Conservation (phyloP, 1,140 invertebrate species). For the Limonius californicus region DNA sequence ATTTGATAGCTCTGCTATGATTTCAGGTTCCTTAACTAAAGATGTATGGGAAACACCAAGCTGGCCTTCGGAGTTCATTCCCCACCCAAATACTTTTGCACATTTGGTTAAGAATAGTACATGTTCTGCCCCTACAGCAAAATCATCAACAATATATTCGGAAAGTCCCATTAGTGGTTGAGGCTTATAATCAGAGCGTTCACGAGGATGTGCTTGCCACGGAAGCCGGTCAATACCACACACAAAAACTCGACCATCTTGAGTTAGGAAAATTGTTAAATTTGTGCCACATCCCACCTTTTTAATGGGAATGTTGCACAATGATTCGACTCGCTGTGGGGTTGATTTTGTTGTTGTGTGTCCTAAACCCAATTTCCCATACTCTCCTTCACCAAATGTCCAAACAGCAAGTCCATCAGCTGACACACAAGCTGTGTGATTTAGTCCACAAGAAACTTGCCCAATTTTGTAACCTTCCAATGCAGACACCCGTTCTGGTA, state of each 20-base stretch:
- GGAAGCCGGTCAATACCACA: slow-evolving; percentile 62
- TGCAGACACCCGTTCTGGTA: slow-evolving; percentile 56
- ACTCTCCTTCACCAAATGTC: slow-evolving; percentile 67
- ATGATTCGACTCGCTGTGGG: slow-evolving; percentile 55
- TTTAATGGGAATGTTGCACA: slow-evolving; percentile 55
- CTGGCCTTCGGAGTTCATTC: slow-evolving; percentile 62
- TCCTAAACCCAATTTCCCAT: slow-evolving; percentile 62
- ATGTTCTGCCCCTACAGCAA: slow-evolving; percentile 63
- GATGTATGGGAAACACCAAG: slow-evolving; percentile 58
- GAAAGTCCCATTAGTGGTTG: slow-evolving; percentile 49
- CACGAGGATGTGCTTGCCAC: slow-evolving; percentile 53
- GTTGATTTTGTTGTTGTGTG: slow-evolving; percentile 54
- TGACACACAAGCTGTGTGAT: slow-evolving; percentile 62
- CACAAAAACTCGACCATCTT: slow-evolving; percentile 57
- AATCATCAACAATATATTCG: slow-evolving; percentile 55
- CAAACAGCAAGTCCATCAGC: slow-evolving; percentile 58
- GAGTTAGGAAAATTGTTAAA: slow-evolving; percentile 62
- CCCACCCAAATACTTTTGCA: slow-evolving; percentile 65
- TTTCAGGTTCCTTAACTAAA: slow-evolving; percentile 54
- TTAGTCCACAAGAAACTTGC: slow-evolving; percentile 57
- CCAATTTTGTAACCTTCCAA: slow-evolving; percentile 48
- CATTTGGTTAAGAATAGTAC: slow-evolving; percentile 55
- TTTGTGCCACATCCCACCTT: slow-evolving; percentile 63
- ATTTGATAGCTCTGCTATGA: slow-evolving; percentile 53
- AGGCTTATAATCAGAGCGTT: slow-evolving; percentile 38